phyloP scores from a whole-genome alignment of 30 jellyfish, hydroid and myxozoan genomes.

The Catostylus mosaicus region DNA sequence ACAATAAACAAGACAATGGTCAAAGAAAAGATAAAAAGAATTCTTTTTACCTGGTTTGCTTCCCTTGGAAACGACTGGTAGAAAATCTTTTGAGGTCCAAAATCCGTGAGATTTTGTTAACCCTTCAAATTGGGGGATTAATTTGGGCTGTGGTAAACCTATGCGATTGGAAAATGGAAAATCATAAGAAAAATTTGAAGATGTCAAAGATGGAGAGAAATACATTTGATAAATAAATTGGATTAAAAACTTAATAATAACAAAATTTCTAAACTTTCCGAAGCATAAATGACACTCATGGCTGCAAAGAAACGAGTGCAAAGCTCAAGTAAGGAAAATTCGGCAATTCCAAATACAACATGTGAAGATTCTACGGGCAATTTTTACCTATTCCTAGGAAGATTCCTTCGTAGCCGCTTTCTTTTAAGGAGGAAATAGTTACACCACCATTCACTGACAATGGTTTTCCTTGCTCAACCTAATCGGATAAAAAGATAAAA shows the following conservation, averaged over 20 bases:
- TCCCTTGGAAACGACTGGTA: constrained; percentile 90
- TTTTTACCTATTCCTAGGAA: constrained; percentile 87
- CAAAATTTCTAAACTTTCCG: no score
- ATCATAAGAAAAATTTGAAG: not conserved
- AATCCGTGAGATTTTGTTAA: constrained; percentile 77
- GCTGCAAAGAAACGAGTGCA: no score
- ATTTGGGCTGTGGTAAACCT: constrained; percentile 95
- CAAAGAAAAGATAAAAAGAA: not conserved
- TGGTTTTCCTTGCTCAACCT: constrained; percentile 76
- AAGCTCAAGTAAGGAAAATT: no score
- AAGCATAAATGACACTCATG: no score
- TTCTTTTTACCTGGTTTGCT: constrained; percentile 88
- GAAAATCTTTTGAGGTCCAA: constrained; percentile 85
- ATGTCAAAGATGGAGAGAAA: no score
- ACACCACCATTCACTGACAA: constrained; percentile 71
- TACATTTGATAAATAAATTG: no score
- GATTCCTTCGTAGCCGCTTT: constrained; percentile 87
- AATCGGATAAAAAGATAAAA: no score
- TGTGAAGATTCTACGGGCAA: no score
- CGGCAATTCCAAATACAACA: not conserved
- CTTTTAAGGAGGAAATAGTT: constrained; percentile 60
- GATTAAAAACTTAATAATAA: no score
- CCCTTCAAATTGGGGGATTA: constrained; percentile 90
- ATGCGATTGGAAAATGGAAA: not conserved
- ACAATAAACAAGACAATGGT: no score